phyloP scores from a whole-genome alignment of 2,797 vertebrate species.

The Somateria mollissima region DNA sequence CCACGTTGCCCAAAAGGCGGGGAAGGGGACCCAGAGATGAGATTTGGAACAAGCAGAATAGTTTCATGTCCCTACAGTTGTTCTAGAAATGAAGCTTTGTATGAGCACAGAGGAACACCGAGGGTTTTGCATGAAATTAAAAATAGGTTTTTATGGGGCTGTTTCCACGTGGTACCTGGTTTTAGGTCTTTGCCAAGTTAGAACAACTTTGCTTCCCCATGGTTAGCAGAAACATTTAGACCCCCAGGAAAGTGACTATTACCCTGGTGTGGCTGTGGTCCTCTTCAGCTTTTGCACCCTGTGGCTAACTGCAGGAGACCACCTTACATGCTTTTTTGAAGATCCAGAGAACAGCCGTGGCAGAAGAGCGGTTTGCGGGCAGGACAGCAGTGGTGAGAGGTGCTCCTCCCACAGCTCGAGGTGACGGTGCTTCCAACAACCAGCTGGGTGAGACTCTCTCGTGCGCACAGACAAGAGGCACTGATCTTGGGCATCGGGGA shows the following conservation, averaged over 20 bases:
- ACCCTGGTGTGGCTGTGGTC: neutral
- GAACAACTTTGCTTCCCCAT: neutral
- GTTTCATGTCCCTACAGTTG: neutral
- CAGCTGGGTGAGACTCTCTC: neutral
- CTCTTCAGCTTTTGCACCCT: neutral
- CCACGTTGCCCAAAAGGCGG: neutral
- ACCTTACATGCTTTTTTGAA: neutral
- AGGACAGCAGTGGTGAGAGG: neutral
- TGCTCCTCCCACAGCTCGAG: accelerated
- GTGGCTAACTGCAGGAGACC: neutral
- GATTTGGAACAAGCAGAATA: neutral
- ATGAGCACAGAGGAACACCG: neutral
- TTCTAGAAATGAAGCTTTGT: neutral
- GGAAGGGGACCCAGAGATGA: neutral
- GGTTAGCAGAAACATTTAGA: neutral
- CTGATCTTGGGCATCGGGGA: neutral
- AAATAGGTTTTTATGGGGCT: neutral
- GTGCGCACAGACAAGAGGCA: neutral
- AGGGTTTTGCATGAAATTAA: neutral
- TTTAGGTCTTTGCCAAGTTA: neutral
- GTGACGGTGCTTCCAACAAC: neutral
- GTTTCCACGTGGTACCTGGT: neutral
- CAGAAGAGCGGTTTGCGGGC: neutral
- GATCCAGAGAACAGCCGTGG: neutral
- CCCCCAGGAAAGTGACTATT: neutral